Conservation (phyloP, 2,888 invertebrate genomes). For the Sympetrum striolatum region DNA sequence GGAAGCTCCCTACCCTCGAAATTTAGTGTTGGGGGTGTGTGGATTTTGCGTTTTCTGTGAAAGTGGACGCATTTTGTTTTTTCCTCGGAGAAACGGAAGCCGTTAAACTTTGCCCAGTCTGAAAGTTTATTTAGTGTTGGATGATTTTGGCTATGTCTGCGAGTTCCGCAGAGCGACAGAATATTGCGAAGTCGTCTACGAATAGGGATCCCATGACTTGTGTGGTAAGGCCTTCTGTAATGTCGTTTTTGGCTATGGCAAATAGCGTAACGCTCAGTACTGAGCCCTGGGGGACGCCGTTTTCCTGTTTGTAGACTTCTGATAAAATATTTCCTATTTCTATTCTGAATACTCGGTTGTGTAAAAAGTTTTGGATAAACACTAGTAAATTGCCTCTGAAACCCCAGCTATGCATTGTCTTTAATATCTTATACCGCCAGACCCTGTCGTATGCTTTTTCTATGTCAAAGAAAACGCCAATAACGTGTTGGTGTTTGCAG, state of each 20-base stretch:
- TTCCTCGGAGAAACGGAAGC: slow-evolving; percentile 32
- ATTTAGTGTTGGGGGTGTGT: not conserved
- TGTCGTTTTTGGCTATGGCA: slow-evolving; percentile 44
- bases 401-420: slow-evolving; percentile 44
- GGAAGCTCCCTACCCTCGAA: slow-evolving; percentile 3
- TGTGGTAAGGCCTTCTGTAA: not conserved
- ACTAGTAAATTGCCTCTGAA: slow-evolving; percentile 47
- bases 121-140: slow-evolving; percentile 28
- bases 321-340: slow-evolving; percentile 35
- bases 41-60: not conserved
- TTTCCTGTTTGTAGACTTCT: not conserved
- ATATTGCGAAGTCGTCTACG: slow-evolving; percentile 44
- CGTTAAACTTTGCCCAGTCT: slow-evolving; percentile 8
- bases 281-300: slow-evolving; percentile 46
- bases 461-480: slow-evolving; percentile 49
- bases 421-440: slow-evolving; percentile 48
- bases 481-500: slow-evolving; percentile 48
- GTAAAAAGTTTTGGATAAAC: slow-evolving; percentile 46
- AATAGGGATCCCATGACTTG: slow-evolving; percentile 42
- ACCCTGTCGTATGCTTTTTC: slow-evolving; percentile 48
- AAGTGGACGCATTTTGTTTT: slow-evolving; percentile 45
- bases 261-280: slow-evolving; percentile 45
- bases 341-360: slow-evolving; percentile 30
- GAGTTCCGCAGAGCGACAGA: slow-evolving; percentile 9
- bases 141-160: not conserved